These are phyloP conservation scores for Melanchra persicariae DNA, from an alignment of 2,888 invertebrate genomes.

Conservation along the genomic window DNA sequence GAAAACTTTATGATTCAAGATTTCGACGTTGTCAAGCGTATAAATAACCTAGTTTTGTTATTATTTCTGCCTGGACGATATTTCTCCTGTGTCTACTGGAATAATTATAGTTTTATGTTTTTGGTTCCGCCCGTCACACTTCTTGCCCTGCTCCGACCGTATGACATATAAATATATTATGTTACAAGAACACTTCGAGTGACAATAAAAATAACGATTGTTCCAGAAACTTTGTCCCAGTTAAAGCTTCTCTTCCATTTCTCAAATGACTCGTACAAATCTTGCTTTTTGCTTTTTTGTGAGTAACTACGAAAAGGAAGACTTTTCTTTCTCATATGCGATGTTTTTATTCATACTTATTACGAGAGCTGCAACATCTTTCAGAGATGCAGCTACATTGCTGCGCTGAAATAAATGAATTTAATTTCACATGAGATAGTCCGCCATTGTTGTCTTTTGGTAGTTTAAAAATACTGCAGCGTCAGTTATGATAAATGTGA, in stretches of 20 bases:
- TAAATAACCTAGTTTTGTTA: conserved; percentile 54
- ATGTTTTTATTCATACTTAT: conserved; percentile 40
- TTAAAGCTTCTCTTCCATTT: conserved; percentile 42
- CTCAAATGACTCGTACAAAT: conserved; percentile 54
- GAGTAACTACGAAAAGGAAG: conserved; percentile 22
- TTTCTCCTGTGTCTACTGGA: conserved; percentile 13
- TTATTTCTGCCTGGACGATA: conserved; percentile 27
- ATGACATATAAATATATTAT: conserved; percentile 38
- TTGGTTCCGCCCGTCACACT: neutral
- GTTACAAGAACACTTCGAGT: conserved; percentile 36
- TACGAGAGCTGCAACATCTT: conserved; percentile 24
- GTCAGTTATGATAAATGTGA: conserved; percentile 15
- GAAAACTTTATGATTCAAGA: conserved; percentile 66
- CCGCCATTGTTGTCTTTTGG: conserved; percentile 30
- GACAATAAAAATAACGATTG: conserved; percentile 56
- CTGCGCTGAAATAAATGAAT: conserved; percentile 21
- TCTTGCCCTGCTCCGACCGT: neutral
- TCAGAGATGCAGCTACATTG: conserved; percentile 14
- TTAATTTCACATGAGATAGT: conserved; percentile 25
- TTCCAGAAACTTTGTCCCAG: conserved; percentile 55
- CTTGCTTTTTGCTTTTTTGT: conserved; percentile 48
- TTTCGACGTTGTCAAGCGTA: conserved; percentile 50
- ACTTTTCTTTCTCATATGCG: conserved; percentile 38
- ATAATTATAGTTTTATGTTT: conserved; percentile 32
- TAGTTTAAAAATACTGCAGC: conserved; percentile 35